Evolutionary conservation across 2,797 vertebrate genomes (phyloP), one percentile per base, ranked within the genome.

Genomic region (Coracias cyanogaster): DNA sequence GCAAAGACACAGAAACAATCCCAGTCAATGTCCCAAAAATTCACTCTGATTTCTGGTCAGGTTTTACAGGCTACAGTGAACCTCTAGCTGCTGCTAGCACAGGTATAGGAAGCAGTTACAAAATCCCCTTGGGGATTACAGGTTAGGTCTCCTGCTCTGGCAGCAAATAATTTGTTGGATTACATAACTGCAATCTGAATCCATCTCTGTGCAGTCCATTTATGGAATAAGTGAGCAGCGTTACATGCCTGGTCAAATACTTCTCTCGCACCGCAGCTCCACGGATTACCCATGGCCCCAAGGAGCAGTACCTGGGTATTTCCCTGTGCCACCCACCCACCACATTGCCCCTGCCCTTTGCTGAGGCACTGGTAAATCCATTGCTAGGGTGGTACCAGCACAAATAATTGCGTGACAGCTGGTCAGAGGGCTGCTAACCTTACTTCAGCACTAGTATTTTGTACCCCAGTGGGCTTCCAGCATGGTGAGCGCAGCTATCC

Each of bases 341-440:
- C 1, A 1, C 60, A 31, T 14, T 2, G 0, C 14, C 35, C 24
- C 24, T 41, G 55, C 29, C n/a, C 17, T 49, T 70, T 2, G 2
- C 33, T 22, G 31, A 5, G 46, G 57, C 1, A 1, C 31, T 33
- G 43, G 37, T 39, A 67, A 49, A 79, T 35, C 22, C 1, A 4
- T n/a, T 64, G 19, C 29, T 60, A 37, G 26, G 43, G 33, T 6
- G 19, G 18, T n/a, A 66, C 6, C 0, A 3, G n/a, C 37, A 57
- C 21, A 70, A 61, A 52, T 14, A 9, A 25, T 15, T 14, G n/a
- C 24, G 25, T 35, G 26, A 37, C 58, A 25, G 20, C 10, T 3
- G 26, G 14, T 20, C 16, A 9, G 28, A 15, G 71, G 22, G 7
- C 43, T 35, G 20, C 33, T 25, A 26, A 41, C 29, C 22, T 25